phyloP scores from a whole-genome alignment of 2,888 invertebrate species.

The Copidosoma aretas region DNA sequence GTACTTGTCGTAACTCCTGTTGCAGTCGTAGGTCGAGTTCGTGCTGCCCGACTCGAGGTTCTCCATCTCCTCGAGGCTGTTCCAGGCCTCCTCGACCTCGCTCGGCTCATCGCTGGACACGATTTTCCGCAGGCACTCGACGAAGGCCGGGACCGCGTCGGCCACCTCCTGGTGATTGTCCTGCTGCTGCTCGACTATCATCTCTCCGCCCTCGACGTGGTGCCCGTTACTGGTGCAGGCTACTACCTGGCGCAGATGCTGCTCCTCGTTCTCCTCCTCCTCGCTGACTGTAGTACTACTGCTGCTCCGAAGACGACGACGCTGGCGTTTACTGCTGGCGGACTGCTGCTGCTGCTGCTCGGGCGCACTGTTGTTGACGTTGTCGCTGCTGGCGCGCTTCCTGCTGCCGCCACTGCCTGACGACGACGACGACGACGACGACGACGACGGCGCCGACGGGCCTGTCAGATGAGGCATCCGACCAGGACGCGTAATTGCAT shows the following conservation, averaged over 20 bases:
- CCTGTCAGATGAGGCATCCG: constrained; percentile 6
- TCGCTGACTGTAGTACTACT: background rate
- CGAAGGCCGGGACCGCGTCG: background rate
- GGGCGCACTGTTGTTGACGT: background rate
- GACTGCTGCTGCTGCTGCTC: too few species aligned
- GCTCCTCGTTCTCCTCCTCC: background rate
- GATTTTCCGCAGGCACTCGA: constrained; percentile 17
- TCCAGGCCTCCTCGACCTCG: constrained; percentile 10
- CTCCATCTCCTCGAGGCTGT: constrained; percentile 16
- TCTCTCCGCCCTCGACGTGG: background rate
- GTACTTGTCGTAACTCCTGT: constrained; percentile 9
- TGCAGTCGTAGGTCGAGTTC: constrained; percentile 10
- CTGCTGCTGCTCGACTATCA: background rate
- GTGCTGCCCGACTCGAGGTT: constrained; percentile 42
- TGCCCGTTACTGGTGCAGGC: background rate
- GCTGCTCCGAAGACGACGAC: background rate
- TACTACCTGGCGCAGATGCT: too few species aligned
- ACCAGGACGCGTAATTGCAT: background rate
- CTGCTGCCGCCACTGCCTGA: background rate
- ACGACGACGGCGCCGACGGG: background rate
- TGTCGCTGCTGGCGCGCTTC: background rate
- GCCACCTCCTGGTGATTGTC: background rate
- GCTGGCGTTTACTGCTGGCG: background rate
- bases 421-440: background rate
- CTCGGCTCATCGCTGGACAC: background rate